phyloP scores from a whole-genome alignment of 2,797 vertebrate species.

The Hafferia zeledoni region DNA sequence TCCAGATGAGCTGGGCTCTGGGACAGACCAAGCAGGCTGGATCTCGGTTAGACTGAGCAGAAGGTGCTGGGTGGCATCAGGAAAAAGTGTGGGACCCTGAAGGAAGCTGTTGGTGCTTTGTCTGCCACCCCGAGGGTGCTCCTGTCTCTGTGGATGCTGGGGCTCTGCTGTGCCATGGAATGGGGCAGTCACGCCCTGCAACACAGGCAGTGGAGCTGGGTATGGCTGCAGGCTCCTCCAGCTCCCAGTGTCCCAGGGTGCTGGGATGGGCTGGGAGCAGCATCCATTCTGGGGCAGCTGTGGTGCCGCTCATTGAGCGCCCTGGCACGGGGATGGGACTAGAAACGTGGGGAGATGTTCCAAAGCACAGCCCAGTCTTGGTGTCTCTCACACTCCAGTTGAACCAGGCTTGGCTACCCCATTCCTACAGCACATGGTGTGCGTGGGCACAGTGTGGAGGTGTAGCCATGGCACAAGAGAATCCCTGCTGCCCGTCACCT shows the following conservation, averaged over 20 bases:
- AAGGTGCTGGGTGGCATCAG: neutral
- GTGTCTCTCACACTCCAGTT: fast-evolving
- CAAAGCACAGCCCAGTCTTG: fast-evolving
- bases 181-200: fast-evolving
- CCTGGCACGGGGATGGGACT: neutral
- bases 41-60: neutral
- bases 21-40: neutral
- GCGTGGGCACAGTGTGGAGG: fast-evolving
- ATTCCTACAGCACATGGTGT: fast-evolving
- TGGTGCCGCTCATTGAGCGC: fast-evolving
- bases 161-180: neutral
- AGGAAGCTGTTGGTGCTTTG: neutral
- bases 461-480: neutral
- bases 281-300: fast-evolving
- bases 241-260: fast-evolving
- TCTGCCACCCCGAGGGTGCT: fast-evolving
- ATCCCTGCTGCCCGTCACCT: neutral
- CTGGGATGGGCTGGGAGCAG: neutral
- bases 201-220: fast-evolving
- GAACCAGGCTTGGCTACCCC: neutral
- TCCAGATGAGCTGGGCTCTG: neutral
- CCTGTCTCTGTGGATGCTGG: fast-evolving
- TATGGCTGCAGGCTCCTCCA: neutral
- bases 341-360: fast-evolving
- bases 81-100: neutral